Conservation (phyloP, 2,888 invertebrate genomes). For the Hemicrepidius hirtus region DNA sequence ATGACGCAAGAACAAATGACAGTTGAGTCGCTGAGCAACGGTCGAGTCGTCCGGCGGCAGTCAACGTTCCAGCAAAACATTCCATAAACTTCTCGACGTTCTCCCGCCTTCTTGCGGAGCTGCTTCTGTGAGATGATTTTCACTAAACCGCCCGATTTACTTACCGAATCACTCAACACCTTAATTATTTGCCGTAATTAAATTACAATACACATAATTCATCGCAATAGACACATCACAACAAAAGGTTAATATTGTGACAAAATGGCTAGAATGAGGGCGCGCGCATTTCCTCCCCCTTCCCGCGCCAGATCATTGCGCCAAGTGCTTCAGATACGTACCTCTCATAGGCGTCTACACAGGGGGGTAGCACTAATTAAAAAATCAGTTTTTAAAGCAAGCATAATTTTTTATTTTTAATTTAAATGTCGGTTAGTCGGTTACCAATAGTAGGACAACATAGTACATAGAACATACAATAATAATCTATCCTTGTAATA, state of each 20-base stretch:
- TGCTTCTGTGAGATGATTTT: neutral
- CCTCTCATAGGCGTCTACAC: constrained; percentile 18
- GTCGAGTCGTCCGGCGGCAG: constrained; percentile 64
- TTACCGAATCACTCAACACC: constrained; percentile 33
- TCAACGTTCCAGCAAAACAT: constrained; percentile 59
- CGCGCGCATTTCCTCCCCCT: constrained; percentile 64
- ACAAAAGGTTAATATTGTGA: constrained; percentile 73
- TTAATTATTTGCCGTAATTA: constrained; percentile 61
- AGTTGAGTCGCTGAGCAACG: constrained; percentile 60
- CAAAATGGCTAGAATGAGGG: constrained; percentile 70
- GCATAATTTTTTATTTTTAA: too few relatives aligned
- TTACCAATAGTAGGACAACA: too few relatives aligned
- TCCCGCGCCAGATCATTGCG: constrained; percentile 34
- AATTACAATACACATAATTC: constrained; percentile 68
- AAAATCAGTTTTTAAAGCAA: too few relatives aligned
- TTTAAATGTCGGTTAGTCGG: too few relatives aligned
- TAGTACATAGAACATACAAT: too few relatives aligned
- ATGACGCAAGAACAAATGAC: constrained; percentile 60
- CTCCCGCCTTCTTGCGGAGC: constrained; percentile 40
- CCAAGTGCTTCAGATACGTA: constrained; percentile 27
- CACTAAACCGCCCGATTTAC: constrained; percentile 16
- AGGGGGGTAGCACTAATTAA: neutral
- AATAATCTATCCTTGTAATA: too few relatives aligned
- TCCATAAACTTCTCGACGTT: constrained; percentile 57
- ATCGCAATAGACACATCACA: constrained; percentile 70